Evolutionary conservation across 2,888 invertebrate species (phyloP), one percentile per base, ranked within the genome.

Genomic region (Chorisops tibialis): DNA sequence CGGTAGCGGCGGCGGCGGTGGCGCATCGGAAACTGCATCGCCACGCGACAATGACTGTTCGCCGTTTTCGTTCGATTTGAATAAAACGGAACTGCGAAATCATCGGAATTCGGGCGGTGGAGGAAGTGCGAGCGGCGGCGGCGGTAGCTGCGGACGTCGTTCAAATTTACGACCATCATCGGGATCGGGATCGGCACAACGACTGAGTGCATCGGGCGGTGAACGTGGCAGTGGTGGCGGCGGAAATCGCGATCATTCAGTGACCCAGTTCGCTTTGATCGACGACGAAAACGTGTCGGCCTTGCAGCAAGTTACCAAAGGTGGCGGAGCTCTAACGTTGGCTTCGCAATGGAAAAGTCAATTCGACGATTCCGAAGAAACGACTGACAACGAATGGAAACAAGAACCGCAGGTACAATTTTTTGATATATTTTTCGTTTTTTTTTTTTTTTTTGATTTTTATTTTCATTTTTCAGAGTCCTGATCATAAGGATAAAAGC

Each of bases 261-360:
- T 88, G 70, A 91, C 91, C 4, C 94, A 95, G 75, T 94, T 92
- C 76, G 95, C 94, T 0, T 85, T 94, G 64, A 93, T 93, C 75
- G 95, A 95, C 73, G 95, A 95, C 73, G 94, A 94, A 68, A 94
- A 94, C 72, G 89, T 93, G 0, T 94, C 93, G 3, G 90, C 89
- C 0, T 74, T 90, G 67, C 93, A 93, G 74, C 93, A 93, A 82
- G 90, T 93, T 54, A 94, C 93, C 0, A 86, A 90, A 73, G 91
- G 93, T 14, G 90, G 92, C 38, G 93, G 93, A 0, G 93, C 93
- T 1, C 79, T 95, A 9, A 96, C 96, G 0, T 79, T 96, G 14
- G 95, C 93, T 1, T 95, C 95, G 16, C 91, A 91, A 72, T 96
- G 96, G 94, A 95, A 95, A 74, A 94, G 94, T 0, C 95, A 96